phyloP scores from a whole-genome alignment of 2,113 vertebrate genomes.

The Telmatochromis sp. region DNA sequence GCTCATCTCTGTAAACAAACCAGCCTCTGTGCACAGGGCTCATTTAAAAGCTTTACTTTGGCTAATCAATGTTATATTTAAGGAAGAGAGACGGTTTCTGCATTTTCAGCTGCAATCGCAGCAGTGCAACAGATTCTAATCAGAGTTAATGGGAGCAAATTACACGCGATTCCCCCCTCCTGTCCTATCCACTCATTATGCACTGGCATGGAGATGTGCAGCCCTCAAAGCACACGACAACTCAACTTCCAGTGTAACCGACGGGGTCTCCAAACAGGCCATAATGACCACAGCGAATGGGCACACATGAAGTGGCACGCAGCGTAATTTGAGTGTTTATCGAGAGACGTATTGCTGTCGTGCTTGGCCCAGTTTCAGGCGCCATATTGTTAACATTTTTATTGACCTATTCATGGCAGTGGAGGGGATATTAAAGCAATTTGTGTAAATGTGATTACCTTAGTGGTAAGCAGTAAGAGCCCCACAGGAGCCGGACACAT shows the following conservation, averaged over 20 bases:
- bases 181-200: background rate
- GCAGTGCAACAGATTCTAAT: constrained; percentile 27
- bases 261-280: background rate
- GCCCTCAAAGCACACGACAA: background rate
- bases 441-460: constrained; percentile 11
- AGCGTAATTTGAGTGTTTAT: background rate
- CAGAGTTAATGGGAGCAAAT: constrained; percentile 33
- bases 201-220: background rate
- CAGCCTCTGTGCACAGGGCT: background rate
- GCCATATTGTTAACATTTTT: background rate
- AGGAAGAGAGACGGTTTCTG: background rate
- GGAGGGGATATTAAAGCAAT: background rate
- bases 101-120: background rate
- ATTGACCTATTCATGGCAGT: background rate
- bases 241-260: background rate
- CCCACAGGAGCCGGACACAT: background rate
- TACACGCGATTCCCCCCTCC: background rate
- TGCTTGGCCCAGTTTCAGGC: background rate
- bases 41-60: constrained; percentile 18
- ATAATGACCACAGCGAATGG: background rate
- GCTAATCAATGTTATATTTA: constrained; percentile 32
- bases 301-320: background rate
- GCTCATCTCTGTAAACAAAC: background rate
- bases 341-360: background rate
- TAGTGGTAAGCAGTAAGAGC: background rate